Base-by-base conservation (phyloP, 1,140 invertebrate genomes). In the Hyles euphorbiae region DNA sequence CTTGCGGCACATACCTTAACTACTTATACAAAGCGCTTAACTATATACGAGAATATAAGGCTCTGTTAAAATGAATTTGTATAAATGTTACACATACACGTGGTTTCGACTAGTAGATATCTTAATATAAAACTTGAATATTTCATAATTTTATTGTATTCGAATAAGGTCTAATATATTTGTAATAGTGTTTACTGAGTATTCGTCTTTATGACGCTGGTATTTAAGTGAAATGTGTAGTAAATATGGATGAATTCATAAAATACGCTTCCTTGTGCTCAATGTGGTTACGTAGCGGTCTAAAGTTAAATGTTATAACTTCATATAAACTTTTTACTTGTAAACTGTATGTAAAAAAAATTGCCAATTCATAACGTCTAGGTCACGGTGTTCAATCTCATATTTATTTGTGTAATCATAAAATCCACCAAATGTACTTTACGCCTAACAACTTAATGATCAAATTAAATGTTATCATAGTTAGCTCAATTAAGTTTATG, bases 131-230 rank as follows among this genome's bases (percentile, higher is more conserved):
- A 33, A 73, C 69, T 72, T 71, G 60, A 73, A 72, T 76, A 76
- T 78, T 74, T 70, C 65, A 62, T 68, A 64, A 77, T 75, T 74
- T 77, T 79, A 77, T 78, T 80, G 61, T 81, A 74, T 77, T 81
- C 68, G 70, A 76, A 78, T 80, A 83, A 85, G 78, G 60, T 78
- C 69, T 79, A 81, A 76, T 58, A 71, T 78, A 68, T 76, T 73
- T 58, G 58, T 80, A 74, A 72, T 78, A 70, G 67, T 60, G 67
- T 72, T 67, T 65, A 72, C 60, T 70, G 68, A 70, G 67, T 68
- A 81, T 81, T 87, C 84, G 84, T 87, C 84, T 81, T 61, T 76
- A 72, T 78, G 84, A 85, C 83, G 85, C 85, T 88, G 85, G 85
- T 86, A 81, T 70, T 46, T 63, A 53, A 71, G 63, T 32, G 40